Conservation (phyloP, 2,797 vertebrate genomes). For the Eulemur coronatus region DNA sequence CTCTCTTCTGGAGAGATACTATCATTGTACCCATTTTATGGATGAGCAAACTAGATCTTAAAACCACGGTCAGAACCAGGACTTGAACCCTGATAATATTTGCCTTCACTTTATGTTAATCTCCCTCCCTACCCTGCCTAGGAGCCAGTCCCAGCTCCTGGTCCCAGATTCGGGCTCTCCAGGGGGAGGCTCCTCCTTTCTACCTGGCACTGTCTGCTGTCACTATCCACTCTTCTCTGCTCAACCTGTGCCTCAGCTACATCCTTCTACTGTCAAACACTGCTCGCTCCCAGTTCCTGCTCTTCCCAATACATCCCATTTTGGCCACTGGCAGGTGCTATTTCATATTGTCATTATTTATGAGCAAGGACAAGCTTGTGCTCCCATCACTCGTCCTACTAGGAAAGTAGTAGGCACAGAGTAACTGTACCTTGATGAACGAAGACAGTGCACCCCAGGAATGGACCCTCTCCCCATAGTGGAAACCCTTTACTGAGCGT, state of each 20-base stretch:
- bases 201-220: neutral
- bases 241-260: accelerated
- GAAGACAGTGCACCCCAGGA: neutral
- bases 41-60: neutral
- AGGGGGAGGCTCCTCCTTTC: neutral
- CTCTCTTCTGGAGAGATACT: neutral
- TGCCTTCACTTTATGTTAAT: neutral
- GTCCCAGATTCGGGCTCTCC: neutral
- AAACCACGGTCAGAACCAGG: neutral
- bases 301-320: neutral
- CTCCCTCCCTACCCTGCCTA: neutral
- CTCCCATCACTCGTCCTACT: neutral
- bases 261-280: neutral
- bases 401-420: neutral
- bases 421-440: neutral
- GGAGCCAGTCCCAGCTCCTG: neutral
- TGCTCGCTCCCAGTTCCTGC: neutral
- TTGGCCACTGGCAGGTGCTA: neutral
- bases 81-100: neutral
- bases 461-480: no score
- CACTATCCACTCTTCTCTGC: neutral
- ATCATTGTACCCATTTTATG: neutral
- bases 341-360: neutral
- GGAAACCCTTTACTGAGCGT: neutral
- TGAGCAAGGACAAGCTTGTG: neutral